Evolutionary conservation across 2,113 vertebrate species (phyloP).

Genomic region (Nycticryphes semicollaris): DNA sequence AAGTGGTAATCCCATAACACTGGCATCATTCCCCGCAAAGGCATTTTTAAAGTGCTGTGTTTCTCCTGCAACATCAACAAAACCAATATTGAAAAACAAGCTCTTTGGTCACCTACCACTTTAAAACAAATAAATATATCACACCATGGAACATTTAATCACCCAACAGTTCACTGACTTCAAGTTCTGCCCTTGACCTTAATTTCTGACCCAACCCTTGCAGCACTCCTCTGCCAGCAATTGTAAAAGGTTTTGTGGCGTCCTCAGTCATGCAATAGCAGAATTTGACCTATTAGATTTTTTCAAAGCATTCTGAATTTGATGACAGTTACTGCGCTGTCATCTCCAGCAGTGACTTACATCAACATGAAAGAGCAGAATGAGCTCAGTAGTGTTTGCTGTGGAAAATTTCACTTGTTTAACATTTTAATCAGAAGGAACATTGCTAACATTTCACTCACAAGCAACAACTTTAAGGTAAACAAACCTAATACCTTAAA

Average conservation of each 20-base stretch:
- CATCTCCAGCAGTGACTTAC: neutral
- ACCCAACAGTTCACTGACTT: neutral
- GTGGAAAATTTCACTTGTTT: neutral
- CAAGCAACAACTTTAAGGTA: neutral
- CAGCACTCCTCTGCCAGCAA: neutral
- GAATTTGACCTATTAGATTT: neutral
- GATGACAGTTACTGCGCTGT: neutral
- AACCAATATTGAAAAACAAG: neutral
- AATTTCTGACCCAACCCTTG: neutral
- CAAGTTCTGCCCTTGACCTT: neutral
- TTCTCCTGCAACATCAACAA: slow-evolving; percentile 80
- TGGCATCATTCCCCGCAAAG: slow-evolving; percentile 82
- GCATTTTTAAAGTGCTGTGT: slow-evolving; percentile 90
- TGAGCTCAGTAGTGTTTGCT: neutral
- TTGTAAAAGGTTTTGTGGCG: neutral
- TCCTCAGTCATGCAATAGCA: neutral
- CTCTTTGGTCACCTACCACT: neutral
- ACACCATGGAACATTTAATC: neutral
- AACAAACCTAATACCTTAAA: neutral
- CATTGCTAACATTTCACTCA: neutral
- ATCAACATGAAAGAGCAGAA: neutral
- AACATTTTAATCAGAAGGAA: neutral
- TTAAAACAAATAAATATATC: neutral
- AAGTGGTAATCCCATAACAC: slow-evolving; percentile 86
- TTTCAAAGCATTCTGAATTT: neutral